Evolutionary conservation across 2,113 vertebrate species (phyloP), one percentile per base, ranked within the genome.

Genomic region (Laticauda colubrina): DNA sequence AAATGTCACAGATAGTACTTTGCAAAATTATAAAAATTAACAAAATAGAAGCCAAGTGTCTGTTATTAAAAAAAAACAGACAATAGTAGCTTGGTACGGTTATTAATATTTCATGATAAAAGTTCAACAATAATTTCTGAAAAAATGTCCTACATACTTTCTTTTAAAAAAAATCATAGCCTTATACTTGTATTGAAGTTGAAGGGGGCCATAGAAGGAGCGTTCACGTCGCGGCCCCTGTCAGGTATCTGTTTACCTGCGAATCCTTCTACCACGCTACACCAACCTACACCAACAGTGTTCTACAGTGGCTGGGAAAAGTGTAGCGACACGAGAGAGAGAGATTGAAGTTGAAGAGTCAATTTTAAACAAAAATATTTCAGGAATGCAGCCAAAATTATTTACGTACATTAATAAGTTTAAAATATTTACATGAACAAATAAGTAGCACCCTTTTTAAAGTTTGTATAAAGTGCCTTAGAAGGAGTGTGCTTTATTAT

Each of bases 41-140:
- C 0, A 0, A 1, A 26, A 2, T 26, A 89, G 10, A 51, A 29
- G 0, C 12, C 59, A 85, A 57, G 45, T 1, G 7, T 0, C 12
- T 24, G 34, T 5, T 2, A 53, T 1, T 0, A 0, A 91, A 53
- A 2, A 2, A 14, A 53, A 48, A 6, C 5, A 85, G 48, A 21
- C 4, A 43, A 45, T n/a, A 43, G 88, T n/a, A 0, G 26, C 53
- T 12, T 93, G 91, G n/a, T 26, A 10, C 0, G n/a, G 59, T 18
- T n/a, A 24, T 45, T 9, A 6, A 18, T 26, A 18, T 6, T 8
- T 1, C 59, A 55, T 20, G 12, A 91, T 90, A 39, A 43, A 26
- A 93, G 89, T 54, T 6, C n/a, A 88, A n/a, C 24, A 34, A 9
- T 34, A 75, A 39, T 75, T 75, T 34, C n/a, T 75, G n/a, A 75